Base-by-base conservation (phyloP, 2,797 vertebrate species). In the Phrynocephalus guinanensis region DNA sequence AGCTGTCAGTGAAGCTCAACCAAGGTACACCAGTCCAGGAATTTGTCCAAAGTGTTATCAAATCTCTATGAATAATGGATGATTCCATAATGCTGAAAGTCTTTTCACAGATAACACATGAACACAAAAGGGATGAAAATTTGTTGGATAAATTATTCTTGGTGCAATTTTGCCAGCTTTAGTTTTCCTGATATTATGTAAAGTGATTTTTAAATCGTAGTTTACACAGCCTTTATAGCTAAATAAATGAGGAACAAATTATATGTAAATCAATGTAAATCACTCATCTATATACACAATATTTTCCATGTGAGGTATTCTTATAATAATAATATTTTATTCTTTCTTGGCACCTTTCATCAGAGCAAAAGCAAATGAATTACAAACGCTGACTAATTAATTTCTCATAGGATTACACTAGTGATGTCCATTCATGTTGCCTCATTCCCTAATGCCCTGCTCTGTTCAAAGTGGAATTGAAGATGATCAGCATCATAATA, bases 211-310 rank as follows among this genome's bases (percentile, higher is more conserved):
- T 30, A 86, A 81, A 91, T 88, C 77, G 83, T 85, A 81, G 50
- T 84, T 83, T 91, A 77, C 81, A 76, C 71, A 84, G 81, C 24
- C 87, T 86, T 88, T 88, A 91, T 86, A 86, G 48, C 86, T 87
- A 87, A 87, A 87, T 67, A 87, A 87, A 85, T 73, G 71, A 85
- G 73, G 56, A 85, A 72, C 73, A 87, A 87, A 90, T 87, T 44
- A 90, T 86, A 88, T 86, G 80, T 91, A 88, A 88, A 88, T 88
- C 33, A 38, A 79, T 88, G 71, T 84, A 91, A 91, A 86, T 86
- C 84, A 87, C 71, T 88, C 75, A 60, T 87, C 89, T 68, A 30
- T 67, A 28, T 68, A 66, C 9, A 28, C 30, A 73, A 0, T 9
- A 44, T 60, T 90, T 90, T 77, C 85, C 76, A 84, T 81, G 38